These are phyloP conservation scores for Furcifer pardalis DNA, from an alignment of 2,797 vertebrate genomes.

Conservation along the genomic window DNA sequence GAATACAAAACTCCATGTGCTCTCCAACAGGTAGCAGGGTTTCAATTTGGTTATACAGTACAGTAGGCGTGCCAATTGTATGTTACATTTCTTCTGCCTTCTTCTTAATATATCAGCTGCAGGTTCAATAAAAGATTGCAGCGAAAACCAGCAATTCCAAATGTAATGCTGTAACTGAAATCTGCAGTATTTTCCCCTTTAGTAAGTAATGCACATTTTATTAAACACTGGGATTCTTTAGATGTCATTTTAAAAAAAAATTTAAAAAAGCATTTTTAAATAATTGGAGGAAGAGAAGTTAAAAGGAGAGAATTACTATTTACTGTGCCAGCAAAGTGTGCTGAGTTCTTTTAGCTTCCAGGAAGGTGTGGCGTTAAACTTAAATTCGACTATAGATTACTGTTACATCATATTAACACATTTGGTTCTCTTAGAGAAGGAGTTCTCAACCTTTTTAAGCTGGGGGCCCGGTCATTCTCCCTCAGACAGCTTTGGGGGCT, in stretches of 20 bases:
- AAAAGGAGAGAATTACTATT: slow-evolving; percentile 23
- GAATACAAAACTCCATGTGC: too few relatives aligned
- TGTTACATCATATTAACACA: background rate
- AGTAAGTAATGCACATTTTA: slow-evolving; percentile 59
- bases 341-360: slow-evolving; percentile 12
- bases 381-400: slow-evolving; percentile 40
- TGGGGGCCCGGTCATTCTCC: too few relatives aligned
- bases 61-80: too few relatives aligned
- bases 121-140: slow-evolving; percentile 48
- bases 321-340: slow-evolving; percentile 44
- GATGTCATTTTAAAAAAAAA: background rate
- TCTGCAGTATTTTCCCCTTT: slow-evolving; percentile 39
- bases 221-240: slow-evolving; percentile 59
- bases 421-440: slow-evolving; percentile 13
- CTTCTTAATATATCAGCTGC: slow-evolving; percentile 7
- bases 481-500: too few relatives aligned
- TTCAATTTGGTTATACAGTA: too few relatives aligned
- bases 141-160: slow-evolving; percentile 41
- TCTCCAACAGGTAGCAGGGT: too few relatives aligned
- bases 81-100: slow-evolving; percentile 9
- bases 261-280: slow-evolving; percentile 14
- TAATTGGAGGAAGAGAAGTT: background rate
- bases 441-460: too few relatives aligned
- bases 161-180: slow-evolving; percentile 49
- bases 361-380: slow-evolving; percentile 24